phyloP scores from a whole-genome alignment of 2,797 vertebrate genomes.

The Scyliorhinus canicula region DNA sequence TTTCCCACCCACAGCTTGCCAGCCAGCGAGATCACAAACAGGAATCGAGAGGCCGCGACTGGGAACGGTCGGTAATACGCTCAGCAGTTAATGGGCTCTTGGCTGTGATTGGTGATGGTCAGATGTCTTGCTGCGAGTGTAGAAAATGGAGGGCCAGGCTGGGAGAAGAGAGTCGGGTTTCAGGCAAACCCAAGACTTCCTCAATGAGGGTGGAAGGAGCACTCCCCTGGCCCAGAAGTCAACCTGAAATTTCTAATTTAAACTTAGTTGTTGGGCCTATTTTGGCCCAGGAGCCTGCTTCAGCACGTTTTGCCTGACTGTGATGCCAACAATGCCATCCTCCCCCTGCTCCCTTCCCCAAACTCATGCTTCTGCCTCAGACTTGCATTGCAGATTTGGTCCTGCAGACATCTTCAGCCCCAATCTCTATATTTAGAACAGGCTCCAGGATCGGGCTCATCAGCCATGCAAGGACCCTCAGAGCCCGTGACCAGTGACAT shows the following conservation, averaged over 20 bases:
- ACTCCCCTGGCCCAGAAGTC: neutral
- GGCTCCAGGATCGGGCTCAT: no score
- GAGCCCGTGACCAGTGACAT: no score
- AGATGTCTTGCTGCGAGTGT: neutral
- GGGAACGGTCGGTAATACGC: no score
- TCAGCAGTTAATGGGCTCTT: neutral
- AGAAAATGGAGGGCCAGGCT: neutral
- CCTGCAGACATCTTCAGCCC: neutral
- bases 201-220: neutral
- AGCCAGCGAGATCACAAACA: neutral
- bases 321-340: neutral
- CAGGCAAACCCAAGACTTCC: neutral
- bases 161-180: neutral
- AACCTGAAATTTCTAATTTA: neutral
- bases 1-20: neutral
- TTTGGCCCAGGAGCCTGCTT: neutral
- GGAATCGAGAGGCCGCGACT: neutral
- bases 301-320: neutral
- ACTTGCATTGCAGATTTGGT: neutral
- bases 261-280: neutral
- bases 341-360: no score
- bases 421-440: neutral
- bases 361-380: neutral
- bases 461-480: no score
- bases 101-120: neutral